A percentile compares a stretch with the other conserved stretches of the same genome.
Evolutionary conservation across 2,888 invertebrate species (phyloP).

Genomic region (Steromphala cineraria): DNA sequence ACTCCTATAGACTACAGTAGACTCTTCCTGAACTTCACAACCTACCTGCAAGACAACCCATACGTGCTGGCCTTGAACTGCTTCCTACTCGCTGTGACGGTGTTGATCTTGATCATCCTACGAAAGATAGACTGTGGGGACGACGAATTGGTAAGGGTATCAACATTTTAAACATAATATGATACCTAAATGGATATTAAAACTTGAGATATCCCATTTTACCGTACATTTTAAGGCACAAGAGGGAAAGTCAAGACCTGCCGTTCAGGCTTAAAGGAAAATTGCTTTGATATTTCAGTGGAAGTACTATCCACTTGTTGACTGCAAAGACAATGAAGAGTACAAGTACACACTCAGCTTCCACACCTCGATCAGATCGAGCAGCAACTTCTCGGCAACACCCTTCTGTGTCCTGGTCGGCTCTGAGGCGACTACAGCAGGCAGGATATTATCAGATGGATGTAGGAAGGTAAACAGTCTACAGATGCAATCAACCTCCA

Average conservation of each 20-base stretch:
- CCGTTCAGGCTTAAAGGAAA: too few species aligned
- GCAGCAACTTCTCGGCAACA: conserved; percentile 31
- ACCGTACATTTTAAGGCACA: too few species aligned
- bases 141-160: conserved; percentile 30
- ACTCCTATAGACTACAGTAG: conserved; percentile 54
- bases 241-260: too few species aligned
- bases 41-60: conserved; percentile 45
- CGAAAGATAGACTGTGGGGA: conserved; percentile 41
- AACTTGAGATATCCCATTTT: too few species aligned
- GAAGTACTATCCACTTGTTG: conserved; percentile 44
- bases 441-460: conserved; percentile 42
- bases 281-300: conserved; percentile 37
- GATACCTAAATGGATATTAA: too few species aligned
- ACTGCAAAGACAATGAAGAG: conserved; percentile 33
- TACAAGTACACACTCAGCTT: conserved; percentile 47
- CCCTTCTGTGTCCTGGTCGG: conserved; percentile 47
- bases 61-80: conserved; percentile 46
- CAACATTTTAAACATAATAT: too few species aligned
- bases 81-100: conserved; percentile 32
- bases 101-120: conserved; percentile 30
- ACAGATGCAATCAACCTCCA: too few species aligned
- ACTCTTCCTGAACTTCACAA: conserved; percentile 51
- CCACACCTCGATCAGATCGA: conserved; percentile 42
- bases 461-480: background rate
- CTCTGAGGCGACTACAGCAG: conserved; percentile 32